Percentiles rank a stretch among this genome's conserved stretches.
phyloP scores from a whole-genome alignment of 2,113 vertebrate species.

The Diglossa brunneiventris region DNA sequence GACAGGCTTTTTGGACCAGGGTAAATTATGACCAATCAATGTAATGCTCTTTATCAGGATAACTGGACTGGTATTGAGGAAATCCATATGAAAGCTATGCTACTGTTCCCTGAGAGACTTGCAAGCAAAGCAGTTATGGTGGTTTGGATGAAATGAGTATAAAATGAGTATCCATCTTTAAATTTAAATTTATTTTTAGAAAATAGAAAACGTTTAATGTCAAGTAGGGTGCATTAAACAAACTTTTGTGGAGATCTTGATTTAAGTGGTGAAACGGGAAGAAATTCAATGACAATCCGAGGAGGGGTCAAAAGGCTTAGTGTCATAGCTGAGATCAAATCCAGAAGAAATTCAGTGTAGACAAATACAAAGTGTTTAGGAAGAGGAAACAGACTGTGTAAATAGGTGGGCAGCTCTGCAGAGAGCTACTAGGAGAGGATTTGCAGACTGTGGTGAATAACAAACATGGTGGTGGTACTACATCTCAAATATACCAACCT shows the following conservation, averaged over 20 bases:
- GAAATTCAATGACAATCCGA: not conserved
- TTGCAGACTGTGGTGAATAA: not conserved
- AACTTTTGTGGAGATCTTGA: not conserved
- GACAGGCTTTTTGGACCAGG: not conserved
- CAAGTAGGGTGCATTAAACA: not conserved
- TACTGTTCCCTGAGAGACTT: not conserved
- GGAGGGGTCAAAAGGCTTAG: not conserved
- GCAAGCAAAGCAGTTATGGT: not conserved
- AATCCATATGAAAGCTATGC: not conserved
- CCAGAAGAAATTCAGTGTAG: not conserved
- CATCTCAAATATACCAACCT: not conserved
- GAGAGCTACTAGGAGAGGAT: not conserved
- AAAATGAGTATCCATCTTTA: not conserved
- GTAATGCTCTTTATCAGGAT: not conserved
- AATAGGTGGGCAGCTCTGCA: not conserved
- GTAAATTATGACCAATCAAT: not conserved
- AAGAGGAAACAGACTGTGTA: not conserved
- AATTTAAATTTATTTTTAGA: not conserved
- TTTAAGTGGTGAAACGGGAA: not conserved
- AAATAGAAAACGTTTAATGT: not conserved
- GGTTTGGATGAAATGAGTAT: not conserved
- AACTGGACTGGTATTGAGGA: not conserved
- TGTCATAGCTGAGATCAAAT: not conserved
- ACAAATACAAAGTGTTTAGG: not conserved
- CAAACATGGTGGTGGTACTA: not conserved